Base-by-base conservation (phyloP, 1,140 invertebrate genomes). In the Lordiphosa stackelbergi region DNA sequence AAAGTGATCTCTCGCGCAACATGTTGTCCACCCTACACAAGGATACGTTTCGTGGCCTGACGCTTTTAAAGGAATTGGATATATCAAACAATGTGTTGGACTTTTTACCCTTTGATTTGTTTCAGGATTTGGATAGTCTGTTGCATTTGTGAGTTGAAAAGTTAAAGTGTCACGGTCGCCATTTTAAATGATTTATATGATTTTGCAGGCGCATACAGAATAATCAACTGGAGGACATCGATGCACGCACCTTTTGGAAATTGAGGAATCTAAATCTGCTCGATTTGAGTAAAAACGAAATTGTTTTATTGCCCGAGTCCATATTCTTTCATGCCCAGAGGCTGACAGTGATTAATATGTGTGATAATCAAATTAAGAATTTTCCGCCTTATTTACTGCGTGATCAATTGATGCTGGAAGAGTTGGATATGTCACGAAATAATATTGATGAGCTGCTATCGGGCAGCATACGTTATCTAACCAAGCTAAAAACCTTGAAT, bases 1-100 rank as follows among this genome's bases (percentile, higher is more conserved):
- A 59, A 81, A 95, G 94, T 54, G 94, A 95, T 77, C 87, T 95
- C 10, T 93, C 93, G 0, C 91, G 92, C 5, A 95, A 95, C 75
- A 89, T 90, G 34, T 83, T 95, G 12, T 91, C 90, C 7, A 93
- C 93, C 0, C 87, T 95, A 11, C 93, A 95, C 83, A 93, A 93
- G 81, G 91, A 93, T 55, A 91, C 93, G 0, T 95, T 95, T 74
- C 90, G 90, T 48, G 91, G 91, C 4, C 88, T 95, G 81, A 90
- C 89, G 0, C 89, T 92, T 22, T 87, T 95, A 5, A 90, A 89
- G 3, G 92, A 95, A 81, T 87, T 95, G 86, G 94, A 96, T 83
- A 87, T 95, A 58, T 94, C 93, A 53, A 92, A 94, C 73, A 96
- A 96, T 84, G 88, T 91, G 43, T 90, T 96, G 4, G 93, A 95